Evolutionary conservation across 37 sponge, comb jelly and placozoan species (phyloP).

Genomic region (Tethya wilhelma): DNA sequence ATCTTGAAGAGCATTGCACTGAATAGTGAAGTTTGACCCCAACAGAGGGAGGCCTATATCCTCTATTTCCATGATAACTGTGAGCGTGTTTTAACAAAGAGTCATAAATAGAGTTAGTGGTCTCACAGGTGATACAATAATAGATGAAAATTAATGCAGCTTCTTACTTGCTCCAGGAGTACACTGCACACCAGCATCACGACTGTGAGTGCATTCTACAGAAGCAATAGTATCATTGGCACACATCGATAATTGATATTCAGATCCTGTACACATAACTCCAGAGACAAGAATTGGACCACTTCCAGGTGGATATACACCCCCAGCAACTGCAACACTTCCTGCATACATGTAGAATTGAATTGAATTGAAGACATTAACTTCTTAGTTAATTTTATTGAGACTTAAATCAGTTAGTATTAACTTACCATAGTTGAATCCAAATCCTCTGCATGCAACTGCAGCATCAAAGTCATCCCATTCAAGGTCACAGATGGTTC

Average conservation of each 20-base stretch:
- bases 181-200: constrained; percentile 13
- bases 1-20: constrained; percentile 7
- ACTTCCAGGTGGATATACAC: background rate
- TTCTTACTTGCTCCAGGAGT: constrained; percentile 1
- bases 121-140: background rate
- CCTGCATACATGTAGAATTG: background rate
- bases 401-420: too few relatives aligned
- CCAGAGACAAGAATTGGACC: constrained; percentile 4
- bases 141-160: background rate
- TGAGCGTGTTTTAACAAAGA: background rate
- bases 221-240: background rate
- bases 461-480: constrained; percentile 20
- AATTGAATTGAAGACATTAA: background rate
- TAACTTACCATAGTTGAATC: too few relatives aligned
- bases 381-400: too few relatives aligned
- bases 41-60: background rate
- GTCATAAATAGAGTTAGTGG: background rate
- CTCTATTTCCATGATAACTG: background rate
- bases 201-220: constrained; percentile 13
- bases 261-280: constrained; percentile 1
- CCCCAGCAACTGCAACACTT: constrained; percentile 1
- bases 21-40: constrained; percentile 5
- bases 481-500: constrained; percentile 33
- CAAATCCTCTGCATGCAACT: background rate
- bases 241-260: background rate